Conservation (phyloP, 2,797 vertebrate genomes). For the Myripristis jacobus region DNA sequence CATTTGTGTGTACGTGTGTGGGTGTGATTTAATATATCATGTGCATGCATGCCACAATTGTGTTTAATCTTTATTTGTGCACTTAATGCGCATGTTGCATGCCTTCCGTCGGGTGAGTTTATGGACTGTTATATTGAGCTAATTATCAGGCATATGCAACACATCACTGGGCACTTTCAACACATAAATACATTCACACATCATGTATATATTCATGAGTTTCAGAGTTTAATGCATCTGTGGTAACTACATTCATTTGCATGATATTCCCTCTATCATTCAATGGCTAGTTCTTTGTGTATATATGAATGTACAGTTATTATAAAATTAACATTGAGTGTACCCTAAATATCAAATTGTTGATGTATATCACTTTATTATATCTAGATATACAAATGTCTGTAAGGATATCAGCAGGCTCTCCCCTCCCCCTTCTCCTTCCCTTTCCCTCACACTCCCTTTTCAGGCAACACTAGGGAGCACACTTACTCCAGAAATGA, state of each 20-base stretch:
- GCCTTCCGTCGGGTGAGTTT: conserved; percentile 1
- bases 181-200: conserved; percentile 22
- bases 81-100: conserved; percentile 9
- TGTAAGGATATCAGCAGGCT: conserved; percentile 8
- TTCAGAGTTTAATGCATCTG: not conserved
- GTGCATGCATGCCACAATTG: no score
- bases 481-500: conserved; percentile 92
- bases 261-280: conserved; percentile 15
- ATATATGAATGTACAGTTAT: not conserved
- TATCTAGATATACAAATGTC: not conserved
- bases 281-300: not conserved
- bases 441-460: conserved; percentile 24
- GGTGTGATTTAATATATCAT: conserved; percentile 25
- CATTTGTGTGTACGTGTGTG: conserved; percentile 22
- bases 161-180: not conserved
- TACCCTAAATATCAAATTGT: conserved; percentile 1
- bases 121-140: conserved; percentile 17
- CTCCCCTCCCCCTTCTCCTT: conserved; percentile 12
- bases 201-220: conserved; percentile 48
- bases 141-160: conserved; percentile 31
- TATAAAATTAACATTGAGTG: not conserved
- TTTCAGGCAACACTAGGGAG: conserved; percentile 93
- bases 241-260: not conserved
- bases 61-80: conserved; percentile 12
- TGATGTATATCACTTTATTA: not conserved